Base-by-base conservation (phyloP, 92 coral and sea anemone genomes). In the Siderastrea siderea region DNA sequence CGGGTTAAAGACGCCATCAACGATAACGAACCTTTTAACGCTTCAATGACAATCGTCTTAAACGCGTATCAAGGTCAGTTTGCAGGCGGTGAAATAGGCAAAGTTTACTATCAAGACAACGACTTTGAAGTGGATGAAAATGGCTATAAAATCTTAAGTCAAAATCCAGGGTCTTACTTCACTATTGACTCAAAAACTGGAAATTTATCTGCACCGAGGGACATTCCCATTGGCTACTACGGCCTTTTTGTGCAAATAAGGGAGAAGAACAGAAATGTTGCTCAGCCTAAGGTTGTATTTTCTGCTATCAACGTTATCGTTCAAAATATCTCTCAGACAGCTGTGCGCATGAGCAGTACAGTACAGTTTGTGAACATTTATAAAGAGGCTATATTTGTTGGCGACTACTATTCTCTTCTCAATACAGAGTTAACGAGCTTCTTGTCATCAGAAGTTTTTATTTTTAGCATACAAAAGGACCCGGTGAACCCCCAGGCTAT, bases 21-120 rank as follows among this genome's bases (percentile, higher is more conserved):
- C 66, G 82, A 81, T 45, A 60, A 89, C 70, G 94, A 91, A 48
- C 97, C 96, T 3, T 85, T 87, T 43, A 83, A 87, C 54, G 97
- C 92, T n/a, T 65, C 89, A 2, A 87, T 89, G 84, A 94, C 86
- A 26, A 94, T 98, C 15, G 82, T 98, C 47, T 95, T 95, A 57
- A 94, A 98, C 77, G 91, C 98, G 26, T 85, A 90, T 3, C 88
- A 85, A 19, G 98, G 98, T 6, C 63, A 75, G 38, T 97, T 97
- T 75, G 65, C 54, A 8, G 99, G 99, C 11, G 99, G 99, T 9
- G 82, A 82, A 19, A 94, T 97, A 46, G 99, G 98, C 1, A 84
- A 66, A 47, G 95, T 92, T 0, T 95, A 97, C 69, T 94, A 95
- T 71, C 80, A 80, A 58, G 99, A 97, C 71, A 77, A 93, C 63